A percentile compares a stretch with the other conserved stretches of the same genome.
phyloP scores from a whole-genome alignment of 2,888 invertebrate genomes.

The Aricia artaxerxes region DNA sequence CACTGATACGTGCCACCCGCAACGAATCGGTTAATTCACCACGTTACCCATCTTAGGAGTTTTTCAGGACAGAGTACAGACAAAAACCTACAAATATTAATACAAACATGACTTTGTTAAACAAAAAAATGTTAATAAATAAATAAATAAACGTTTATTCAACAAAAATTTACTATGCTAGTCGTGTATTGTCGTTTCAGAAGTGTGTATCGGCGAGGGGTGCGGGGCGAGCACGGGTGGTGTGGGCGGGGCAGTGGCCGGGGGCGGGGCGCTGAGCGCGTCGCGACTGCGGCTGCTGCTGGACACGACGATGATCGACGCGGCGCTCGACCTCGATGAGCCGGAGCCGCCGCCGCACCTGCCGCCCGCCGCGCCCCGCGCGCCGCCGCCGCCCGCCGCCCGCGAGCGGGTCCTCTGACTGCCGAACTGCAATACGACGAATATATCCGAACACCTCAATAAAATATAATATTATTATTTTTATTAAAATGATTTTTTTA shows the following conservation, averaged over 20 bases:
- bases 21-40: too few species aligned
- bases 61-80: too few species aligned
- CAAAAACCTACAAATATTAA: too few species aligned
- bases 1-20: too few species aligned
- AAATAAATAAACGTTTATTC: too few species aligned
- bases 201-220: constrained; percentile 44
- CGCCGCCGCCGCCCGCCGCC: constrained; percentile 29
- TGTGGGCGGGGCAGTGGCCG: constrained; percentile 57
- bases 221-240: constrained; percentile 39
- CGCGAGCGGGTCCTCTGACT: constrained; percentile 5
- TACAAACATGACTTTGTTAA: too few species aligned
- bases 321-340: constrained; percentile 92
- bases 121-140: too few species aligned
- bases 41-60: too few species aligned
- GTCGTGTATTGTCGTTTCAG: constrained; percentile 38
- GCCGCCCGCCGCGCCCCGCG: constrained; percentile 39
- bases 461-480: not conserved
- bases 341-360: constrained; percentile 78
- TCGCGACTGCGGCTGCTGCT: constrained; percentile 88
- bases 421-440: not conserved
- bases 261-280: constrained; percentile 77
- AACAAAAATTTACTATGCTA: too few species aligned
- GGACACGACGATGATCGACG: constrained; percentile 95
- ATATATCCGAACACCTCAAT: constrained; percentile 10
- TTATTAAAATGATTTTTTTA: not conserved